Conservation (phyloP, 30 jellyfish, hydroid and myxozoan species). For the Mastigias papua region DNA sequence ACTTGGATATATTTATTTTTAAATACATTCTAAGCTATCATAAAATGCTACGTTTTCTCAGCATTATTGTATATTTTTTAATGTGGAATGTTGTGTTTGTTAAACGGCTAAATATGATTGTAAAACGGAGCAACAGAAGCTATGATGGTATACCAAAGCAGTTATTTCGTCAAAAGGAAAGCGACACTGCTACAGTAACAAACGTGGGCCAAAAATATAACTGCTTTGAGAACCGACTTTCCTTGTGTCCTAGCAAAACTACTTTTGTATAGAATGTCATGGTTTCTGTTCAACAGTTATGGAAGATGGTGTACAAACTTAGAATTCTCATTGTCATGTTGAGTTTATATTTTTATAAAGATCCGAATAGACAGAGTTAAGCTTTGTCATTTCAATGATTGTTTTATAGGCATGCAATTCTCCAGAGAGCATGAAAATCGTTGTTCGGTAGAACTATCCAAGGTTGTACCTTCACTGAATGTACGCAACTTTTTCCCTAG, state of each 20-base stretch:
- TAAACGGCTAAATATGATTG: constrained; percentile 23
- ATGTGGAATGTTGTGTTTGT: constrained; percentile 66
- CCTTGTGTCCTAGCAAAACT: too few relatives aligned
- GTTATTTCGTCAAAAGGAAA: too few relatives aligned
- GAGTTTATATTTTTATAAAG: constrained; percentile 78
- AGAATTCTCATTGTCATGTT: constrained; percentile 58
- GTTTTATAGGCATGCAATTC: constrained; percentile 64
- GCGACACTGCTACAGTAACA: too few relatives aligned
- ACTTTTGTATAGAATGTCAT: background rate
- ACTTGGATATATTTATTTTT: constrained; percentile 57
- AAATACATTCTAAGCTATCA: constrained; percentile 58
- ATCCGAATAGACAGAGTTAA: constrained; percentile 44
- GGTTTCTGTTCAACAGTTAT: constrained; percentile 21
- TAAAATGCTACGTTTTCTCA: constrained; percentile 52
- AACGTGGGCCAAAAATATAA: background rate
- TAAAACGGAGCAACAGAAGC: constrained; percentile 1
- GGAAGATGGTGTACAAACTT: constrained; percentile 68
- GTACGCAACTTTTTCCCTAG: constrained; percentile 42
- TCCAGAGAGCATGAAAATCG: constrained; percentile 36
- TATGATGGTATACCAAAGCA: background rate
- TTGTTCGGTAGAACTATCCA: constrained; percentile 73
- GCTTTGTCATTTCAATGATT: constrained; percentile 60
- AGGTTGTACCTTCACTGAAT: background rate
- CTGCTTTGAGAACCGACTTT: too few relatives aligned
- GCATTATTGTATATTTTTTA: constrained; percentile 67